phyloP scores from a whole-genome alignment of 2,113 vertebrate genomes.

The Thermophis baileyi region DNA sequence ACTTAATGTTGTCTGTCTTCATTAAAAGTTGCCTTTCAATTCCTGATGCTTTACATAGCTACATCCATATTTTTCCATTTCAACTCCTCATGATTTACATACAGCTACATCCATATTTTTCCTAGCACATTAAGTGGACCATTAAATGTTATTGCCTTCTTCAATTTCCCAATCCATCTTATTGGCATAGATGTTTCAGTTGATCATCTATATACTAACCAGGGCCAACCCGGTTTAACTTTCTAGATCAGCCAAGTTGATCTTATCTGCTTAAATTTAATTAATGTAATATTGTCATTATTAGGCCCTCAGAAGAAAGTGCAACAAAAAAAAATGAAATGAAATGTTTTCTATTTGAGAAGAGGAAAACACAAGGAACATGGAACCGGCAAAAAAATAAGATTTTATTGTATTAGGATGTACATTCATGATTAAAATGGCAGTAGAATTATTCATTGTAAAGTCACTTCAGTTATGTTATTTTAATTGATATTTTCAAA shows the following conservation, averaged over 20 bases:
- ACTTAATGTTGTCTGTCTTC: background rate
- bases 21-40: background rate
- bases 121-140: background rate
- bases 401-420: background rate
- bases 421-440: background rate
- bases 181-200: background rate
- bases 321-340: accelerated
- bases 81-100: background rate
- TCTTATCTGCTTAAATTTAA: background rate
- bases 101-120: background rate
- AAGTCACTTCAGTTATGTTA: constrained; percentile 11
- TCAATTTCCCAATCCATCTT: background rate
- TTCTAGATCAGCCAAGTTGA: background rate
- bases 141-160: background rate
- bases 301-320: background rate
- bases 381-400: background rate
- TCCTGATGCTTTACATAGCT: background rate
- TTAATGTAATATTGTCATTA: background rate
- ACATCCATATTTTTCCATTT: background rate
- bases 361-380: constrained; percentile 5
- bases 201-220: background rate
- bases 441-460: background rate
- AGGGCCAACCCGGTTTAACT: background rate
- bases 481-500: constrained; percentile 31
- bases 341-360: background rate